phyloP scores from a whole-genome alignment of 1,140 invertebrate genomes.

The Hesperophylax magnus region DNA sequence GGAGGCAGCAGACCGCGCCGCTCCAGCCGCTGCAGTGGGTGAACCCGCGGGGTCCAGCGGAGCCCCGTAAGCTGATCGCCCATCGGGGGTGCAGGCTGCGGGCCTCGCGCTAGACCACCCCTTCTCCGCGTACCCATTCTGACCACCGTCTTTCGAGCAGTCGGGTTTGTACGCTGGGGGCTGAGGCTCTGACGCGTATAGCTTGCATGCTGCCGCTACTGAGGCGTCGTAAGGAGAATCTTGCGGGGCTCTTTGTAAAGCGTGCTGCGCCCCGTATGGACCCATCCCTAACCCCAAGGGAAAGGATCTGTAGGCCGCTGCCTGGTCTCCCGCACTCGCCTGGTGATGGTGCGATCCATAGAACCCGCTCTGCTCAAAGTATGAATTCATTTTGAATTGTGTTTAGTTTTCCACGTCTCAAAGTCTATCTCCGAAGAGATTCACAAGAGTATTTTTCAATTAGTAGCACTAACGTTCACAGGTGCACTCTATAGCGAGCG shows the following conservation, averaged over 20 bases:
- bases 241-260: slow-evolving; percentile 84
- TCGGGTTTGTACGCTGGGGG: slow-evolving; percentile 76
- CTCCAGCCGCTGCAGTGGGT: slow-evolving; percentile 68
- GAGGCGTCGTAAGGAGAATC: slow-evolving; percentile 92
- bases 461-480: background rate
- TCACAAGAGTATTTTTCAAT: too few species aligned
- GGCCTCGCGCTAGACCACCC: slow-evolving; percentile 80
- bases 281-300: slow-evolving; percentile 88
- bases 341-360: slow-evolving; percentile 91
- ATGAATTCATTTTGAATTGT: slow-evolving; percentile 87
- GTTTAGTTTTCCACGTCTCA: too few species aligned
- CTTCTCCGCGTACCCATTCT: slow-evolving; percentile 80
- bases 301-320: slow-evolving; percentile 83
- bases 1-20: slow-evolving; percentile 73
- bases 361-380: slow-evolving; percentile 95
- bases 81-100: slow-evolving; percentile 89
- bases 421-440: too few species aligned
- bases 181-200: slow-evolving; percentile 81
- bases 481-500: slow-evolving; percentile 15
- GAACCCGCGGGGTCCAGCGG: slow-evolving; percentile 82
- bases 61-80: slow-evolving; percentile 81
- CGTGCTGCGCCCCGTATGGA: slow-evolving; percentile 88
- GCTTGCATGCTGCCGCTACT: slow-evolving; percentile 87
- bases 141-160: slow-evolving; percentile 73
- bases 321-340: slow-evolving; percentile 76